Evolutionary conservation across 2,888 invertebrate genomes (phyloP), one percentile per base, ranked within the genome.

Genomic region (Eilema depressum): DNA sequence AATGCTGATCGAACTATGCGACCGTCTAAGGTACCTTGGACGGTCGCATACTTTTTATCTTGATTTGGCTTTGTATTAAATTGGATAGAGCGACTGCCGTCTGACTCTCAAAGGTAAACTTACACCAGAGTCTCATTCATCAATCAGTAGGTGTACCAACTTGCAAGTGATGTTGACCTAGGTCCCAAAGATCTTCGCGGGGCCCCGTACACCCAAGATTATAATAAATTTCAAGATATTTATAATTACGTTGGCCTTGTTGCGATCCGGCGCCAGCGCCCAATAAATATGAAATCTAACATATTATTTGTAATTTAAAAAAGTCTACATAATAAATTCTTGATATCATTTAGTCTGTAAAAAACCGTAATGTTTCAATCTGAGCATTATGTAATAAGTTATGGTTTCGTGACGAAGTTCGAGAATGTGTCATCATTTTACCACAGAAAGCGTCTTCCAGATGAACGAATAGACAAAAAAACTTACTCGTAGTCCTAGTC

Each of bases 261-360:
- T 53, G 10, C 20, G 47, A 47, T 47, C 7, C 53, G 53, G 53
- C 53, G n/a, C 20, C 53, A 53, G 7, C n/a, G 53, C 53, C n/a
- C n/a, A 53, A 53, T 53, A 53, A 53, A 53, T 53, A 20, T 53
- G 53, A 53, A 53, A 53, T 53, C n/a, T 53, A 53, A 53, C 53
- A 53, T 10, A n/a, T 47, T 17, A 17, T 41, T 41, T 47, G 20
- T 59, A 20, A 53, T 53, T 53, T 20, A 17, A 53, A 53, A 53
- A 53, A n/a, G 53, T 7, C 20, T 47, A 47, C 7, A 20, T 47
- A 47, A 47, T 47, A 47, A 20, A 20, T 47, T 47, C 47, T 41
- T 41, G 41, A 17, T 7, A 47, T 47, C 17, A 47, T 47, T 47
- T 47, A 47, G 47, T 47, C 47, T 7, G 7, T 20, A 47, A 47